These are phyloP conservation scores for Hippolais icterina DNA, from an alignment of 2,113 vertebrate species.

Conservation along the genomic window DNA sequence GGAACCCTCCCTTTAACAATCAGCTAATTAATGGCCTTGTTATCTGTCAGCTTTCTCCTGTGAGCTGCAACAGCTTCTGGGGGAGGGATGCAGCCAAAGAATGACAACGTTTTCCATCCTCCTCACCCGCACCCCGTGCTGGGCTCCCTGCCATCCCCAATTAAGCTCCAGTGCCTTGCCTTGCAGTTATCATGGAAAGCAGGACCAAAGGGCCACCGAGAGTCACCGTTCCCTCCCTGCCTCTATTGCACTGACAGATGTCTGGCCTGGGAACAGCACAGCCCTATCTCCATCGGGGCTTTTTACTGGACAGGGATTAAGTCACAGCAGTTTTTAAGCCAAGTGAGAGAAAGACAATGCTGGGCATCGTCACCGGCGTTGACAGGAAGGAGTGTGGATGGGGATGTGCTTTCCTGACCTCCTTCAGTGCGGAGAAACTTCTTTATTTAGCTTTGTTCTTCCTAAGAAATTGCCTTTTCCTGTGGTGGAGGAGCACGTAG, in stretches of 20 bases:
- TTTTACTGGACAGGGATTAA: constrained; percentile 13
- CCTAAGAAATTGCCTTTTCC: constrained; percentile 27
- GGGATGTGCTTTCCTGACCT: constrained; percentile 61
- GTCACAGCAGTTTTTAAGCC: constrained; percentile 31
- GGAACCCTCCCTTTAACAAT: not conserved
- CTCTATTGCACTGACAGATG: constrained; percentile 48
- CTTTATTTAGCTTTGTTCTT: constrained; percentile 55
- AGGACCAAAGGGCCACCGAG: not conserved
- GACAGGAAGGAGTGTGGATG: constrained; percentile 39
- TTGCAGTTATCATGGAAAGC: not conserved
- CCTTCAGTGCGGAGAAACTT: not conserved
- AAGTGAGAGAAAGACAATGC: constrained; percentile 47
- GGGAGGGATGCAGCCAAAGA: constrained; percentile 2
- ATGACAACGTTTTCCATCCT: not conserved
- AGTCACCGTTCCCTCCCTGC: constrained; percentile 15
- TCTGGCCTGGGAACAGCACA: constrained; percentile 21
- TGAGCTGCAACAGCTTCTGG: not conserved
- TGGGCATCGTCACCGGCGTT: not conserved
- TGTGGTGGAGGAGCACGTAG: constrained; percentile 11
- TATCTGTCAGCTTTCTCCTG: constrained; percentile 34
- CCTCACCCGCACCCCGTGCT: not conserved
- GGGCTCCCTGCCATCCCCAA: constrained; percentile 41
- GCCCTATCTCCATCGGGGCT: not conserved
- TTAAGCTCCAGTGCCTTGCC: constrained; percentile 8
- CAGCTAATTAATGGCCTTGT: constrained; percentile 45